Evolutionary conservation across 1,140 invertebrate species (phyloP).

Genomic region (Tetramorium parvispinum): DNA sequence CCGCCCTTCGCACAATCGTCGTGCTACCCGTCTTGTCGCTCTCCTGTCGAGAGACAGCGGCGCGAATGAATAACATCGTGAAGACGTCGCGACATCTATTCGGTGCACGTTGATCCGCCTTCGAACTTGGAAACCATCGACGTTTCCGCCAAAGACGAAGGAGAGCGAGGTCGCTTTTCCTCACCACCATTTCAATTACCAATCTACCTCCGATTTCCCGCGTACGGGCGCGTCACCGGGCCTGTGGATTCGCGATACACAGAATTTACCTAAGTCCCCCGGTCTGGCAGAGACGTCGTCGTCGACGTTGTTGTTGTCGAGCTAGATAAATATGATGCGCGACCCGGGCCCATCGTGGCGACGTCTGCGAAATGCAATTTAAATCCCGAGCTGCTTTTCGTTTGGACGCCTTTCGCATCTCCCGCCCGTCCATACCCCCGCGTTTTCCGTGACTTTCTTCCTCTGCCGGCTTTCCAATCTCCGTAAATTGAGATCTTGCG

Average conservation of each 20-base stretch:
- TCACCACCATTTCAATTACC: conserved; percentile 65
- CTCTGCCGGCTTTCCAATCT: conserved; percentile 64
- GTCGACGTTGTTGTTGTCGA: conserved; percentile 14
- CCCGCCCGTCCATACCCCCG: background rate
- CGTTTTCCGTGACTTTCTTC: background rate
- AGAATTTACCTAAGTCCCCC: conserved; percentile 67
- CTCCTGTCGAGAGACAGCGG: conserved; percentile 7
- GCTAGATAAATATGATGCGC: conserved; percentile 71
- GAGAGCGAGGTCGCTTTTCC: background rate
- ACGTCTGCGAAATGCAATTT: conserved; percentile 65
- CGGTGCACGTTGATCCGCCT: conserved; percentile 16
- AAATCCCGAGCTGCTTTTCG: conserved; percentile 63
- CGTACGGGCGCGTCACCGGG: background rate
- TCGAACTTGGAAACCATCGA: background rate
- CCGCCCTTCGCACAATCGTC: conserved; percentile 23
- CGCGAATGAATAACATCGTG: conserved; percentile 48
- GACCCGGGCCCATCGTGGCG: conserved; percentile 38
- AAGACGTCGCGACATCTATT: conserved; percentile 26
- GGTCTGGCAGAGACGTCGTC: conserved; percentile 29
- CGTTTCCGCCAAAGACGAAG: background rate
- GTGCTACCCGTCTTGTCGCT: conserved; percentile 10
- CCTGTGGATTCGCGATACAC: conserved; percentile 56
- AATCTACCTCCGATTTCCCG: background rate
- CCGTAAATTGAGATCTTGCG: conserved; percentile 65
- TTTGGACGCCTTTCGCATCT: conserved; percentile 45